A percentile compares a stretch with the other conserved stretches of the same genome.
These are phyloP conservation scores for Sebastes itinus DNA, from an alignment of 2,797 vertebrate genomes.

Conservation along the genomic window DNA sequence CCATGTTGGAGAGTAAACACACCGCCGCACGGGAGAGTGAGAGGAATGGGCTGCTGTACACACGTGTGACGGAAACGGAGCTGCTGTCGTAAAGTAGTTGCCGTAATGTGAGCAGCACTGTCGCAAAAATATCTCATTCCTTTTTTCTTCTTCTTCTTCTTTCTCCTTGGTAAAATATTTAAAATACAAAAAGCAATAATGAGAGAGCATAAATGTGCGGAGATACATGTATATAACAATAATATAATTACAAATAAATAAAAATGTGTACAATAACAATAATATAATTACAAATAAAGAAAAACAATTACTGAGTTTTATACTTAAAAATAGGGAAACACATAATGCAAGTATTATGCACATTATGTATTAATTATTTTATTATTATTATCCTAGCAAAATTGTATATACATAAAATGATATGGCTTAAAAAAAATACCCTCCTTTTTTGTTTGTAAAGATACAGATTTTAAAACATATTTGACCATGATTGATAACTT, in stretches of 20 bases:
- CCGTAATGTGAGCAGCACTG: background rate
- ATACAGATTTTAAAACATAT: too few relatives aligned
- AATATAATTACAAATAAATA: background rate
- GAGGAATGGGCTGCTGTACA: background rate
- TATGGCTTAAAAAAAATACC: too few relatives aligned
- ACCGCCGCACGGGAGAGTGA: background rate
- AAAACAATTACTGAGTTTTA: background rate
- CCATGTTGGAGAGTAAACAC: slow-evolving; percentile 54
- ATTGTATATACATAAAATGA: too few relatives aligned
- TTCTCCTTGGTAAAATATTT: rapidly evolving
- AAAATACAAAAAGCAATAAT: background rate
- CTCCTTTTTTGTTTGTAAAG: too few relatives aligned
- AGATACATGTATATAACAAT: background rate
- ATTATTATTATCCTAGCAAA: too few relatives aligned
- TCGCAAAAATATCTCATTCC: slow-evolving; percentile 8
- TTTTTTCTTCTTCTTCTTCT: background rate
- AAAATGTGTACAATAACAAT: background rate
- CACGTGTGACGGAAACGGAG: slow-evolving; percentile 51
- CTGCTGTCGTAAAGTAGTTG: slow-evolving; percentile 23
- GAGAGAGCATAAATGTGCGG: background rate
- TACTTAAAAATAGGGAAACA: background rate
- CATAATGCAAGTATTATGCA: background rate
- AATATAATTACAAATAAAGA: background rate
- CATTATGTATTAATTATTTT: too few relatives aligned
- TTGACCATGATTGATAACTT: too few relatives aligned